Base-by-base conservation (phyloP, 1,140 invertebrate genomes). In the Cydia strobilella region DNA sequence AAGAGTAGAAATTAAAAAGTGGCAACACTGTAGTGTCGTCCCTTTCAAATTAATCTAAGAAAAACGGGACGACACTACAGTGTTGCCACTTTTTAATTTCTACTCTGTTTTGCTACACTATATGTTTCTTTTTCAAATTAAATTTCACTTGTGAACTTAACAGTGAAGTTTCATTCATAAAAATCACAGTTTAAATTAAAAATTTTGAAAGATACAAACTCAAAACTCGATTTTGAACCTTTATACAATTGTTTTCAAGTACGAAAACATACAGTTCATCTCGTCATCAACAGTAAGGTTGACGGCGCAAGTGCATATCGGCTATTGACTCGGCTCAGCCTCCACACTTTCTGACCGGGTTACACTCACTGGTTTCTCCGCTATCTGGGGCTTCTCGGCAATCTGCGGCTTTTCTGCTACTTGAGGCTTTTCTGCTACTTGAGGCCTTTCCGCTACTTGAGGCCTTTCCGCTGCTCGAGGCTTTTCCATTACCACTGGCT, bases 241-340 rank as follows among this genome's bases (percentile, higher is more conserved):
- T 77, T 85, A 92, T 80, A 90, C 84, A 83, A 87, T 82, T 77
- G 87, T 86, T 86, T 90, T 93, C 82, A 87, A 78, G 74, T 89
- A 90, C 80, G 89, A 89, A 88, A 92, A 90, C 84, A 86, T 78
- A 87, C 78, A 87, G 87, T 91, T 88, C 84, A 81, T 85, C 75
- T 86, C 77, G 72, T 84, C 76, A 59, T 81, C 75, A 72, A 80
- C 79, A 25, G 80, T 75, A 42, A 77, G 72, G 73, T 79, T 73
- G 71, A 88, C 82, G 71, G 74, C 80, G 79, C 86, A 86, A 6
- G 66, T 82, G 66, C 81, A 86, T 87, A 77, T 84, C 59, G 84
- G 89, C 82, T 93, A 93, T 93, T 93, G 90, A 89, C 84, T 89
- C 5, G 82, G 83, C 74, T 77, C 80, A 0, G 83, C 82, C 80